Conservation (phyloP, 2,113 vertebrate genomes). For the Ictalurus furcatus region DNA sequence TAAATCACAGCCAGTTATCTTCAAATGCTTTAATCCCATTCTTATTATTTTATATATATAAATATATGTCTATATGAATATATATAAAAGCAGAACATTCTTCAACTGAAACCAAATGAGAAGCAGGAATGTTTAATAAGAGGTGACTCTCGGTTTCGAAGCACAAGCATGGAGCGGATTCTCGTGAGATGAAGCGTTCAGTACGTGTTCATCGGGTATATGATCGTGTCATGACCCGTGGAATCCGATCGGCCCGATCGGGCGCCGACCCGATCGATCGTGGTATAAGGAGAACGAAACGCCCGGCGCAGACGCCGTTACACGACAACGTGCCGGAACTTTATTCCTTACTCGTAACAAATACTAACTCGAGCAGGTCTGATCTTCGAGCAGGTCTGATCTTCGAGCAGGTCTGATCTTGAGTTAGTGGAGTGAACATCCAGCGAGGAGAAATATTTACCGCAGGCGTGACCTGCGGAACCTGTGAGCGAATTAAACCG, state of each 20-base stretch:
- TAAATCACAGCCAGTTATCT: not conserved
- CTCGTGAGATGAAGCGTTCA: not conserved
- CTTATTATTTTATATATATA: not conserved
- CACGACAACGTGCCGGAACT: no score
- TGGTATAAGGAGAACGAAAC: not conserved
- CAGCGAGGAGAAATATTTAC: not conserved
- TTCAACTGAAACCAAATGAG: conserved; percentile 1
- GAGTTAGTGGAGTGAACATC: not conserved
- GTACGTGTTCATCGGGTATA: no score
- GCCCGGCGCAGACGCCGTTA: not conserved
- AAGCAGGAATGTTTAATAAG: conserved; percentile 17
- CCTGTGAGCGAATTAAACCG: not conserved
- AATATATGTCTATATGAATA: not conserved
- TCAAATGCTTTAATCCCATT: conserved; percentile 22
- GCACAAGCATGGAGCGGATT: not conserved
- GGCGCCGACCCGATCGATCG: not conserved
- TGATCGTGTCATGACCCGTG: not conserved
- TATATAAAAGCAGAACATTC: not conserved
- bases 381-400: no score
- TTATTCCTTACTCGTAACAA: not conserved
- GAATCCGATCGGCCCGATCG: not conserved
- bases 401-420: not conserved
- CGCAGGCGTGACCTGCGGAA: not conserved
- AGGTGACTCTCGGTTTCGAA: not conserved
- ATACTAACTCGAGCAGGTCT: no score